A percentile compares a stretch with the other conserved stretches of the same genome.
phyloP scores from a whole-genome alignment of 2,888 invertebrate genomes.

The Deroplatys truncata region DNA sequence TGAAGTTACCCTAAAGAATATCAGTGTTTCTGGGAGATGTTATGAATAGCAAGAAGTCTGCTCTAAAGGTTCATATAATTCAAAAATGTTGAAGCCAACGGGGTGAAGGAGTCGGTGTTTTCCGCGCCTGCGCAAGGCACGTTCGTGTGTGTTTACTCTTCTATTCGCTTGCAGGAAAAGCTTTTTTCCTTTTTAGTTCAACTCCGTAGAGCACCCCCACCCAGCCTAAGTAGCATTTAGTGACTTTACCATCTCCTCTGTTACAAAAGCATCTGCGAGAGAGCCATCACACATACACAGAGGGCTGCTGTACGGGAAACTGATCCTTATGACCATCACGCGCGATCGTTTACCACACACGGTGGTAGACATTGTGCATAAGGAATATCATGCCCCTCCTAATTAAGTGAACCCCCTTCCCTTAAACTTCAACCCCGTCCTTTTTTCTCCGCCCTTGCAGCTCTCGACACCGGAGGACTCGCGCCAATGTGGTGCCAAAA shows the following conservation, averaged over 20 bases:
- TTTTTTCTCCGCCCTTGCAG: background rate
- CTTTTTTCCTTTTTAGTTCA: background rate
- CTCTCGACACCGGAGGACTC: no score
- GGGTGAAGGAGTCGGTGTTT: background rate
- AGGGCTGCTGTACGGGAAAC: background rate
- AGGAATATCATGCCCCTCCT: background rate
- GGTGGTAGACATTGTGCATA: slow-evolving; percentile 7
- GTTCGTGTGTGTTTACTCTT: background rate
- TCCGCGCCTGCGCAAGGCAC: background rate
- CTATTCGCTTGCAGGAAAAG: background rate
- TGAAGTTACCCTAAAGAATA: no score
- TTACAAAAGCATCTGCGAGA: background rate
- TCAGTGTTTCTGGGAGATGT: no score
- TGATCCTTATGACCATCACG: slow-evolving; percentile 14
- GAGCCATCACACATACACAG: background rate
- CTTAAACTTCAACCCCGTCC: background rate
- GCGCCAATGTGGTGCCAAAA: slow-evolving; percentile 6
- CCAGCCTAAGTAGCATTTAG: background rate
- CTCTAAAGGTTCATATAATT: no score
- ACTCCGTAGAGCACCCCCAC: background rate
- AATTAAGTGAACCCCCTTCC: background rate
- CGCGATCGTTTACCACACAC: background rate
- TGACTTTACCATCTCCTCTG: background rate
- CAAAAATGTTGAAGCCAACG: background rate
- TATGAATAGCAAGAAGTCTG: no score